phyloP scores from a whole-genome alignment of 2,888 invertebrate genomes.

The Hirudinaria manillensis region DNA sequence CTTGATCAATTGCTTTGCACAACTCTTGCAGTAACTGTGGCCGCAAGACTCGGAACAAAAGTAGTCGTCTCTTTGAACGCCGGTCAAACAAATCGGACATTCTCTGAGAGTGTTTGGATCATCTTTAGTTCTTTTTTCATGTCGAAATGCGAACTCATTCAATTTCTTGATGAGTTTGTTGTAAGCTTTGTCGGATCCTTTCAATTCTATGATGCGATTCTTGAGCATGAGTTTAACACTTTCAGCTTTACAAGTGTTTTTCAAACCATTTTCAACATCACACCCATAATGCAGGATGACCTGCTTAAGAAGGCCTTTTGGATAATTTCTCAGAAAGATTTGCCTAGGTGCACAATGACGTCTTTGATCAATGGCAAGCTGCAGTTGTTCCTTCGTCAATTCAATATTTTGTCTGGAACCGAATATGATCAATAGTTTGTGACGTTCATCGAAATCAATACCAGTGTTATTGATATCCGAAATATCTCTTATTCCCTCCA shows the following conservation, averaged over 20 bases:
- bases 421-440: not conserved
- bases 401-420: not conserved
- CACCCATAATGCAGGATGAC: not conserved
- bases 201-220: not conserved
- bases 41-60: constrained; percentile 46
- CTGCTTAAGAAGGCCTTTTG: not conserved
- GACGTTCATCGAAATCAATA: not conserved
- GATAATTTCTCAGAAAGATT: not conserved
- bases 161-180: not conserved
- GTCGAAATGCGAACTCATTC: not conserved
- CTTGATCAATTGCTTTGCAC: constrained; percentile 39
- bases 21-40: constrained; percentile 46
- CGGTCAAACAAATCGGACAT: constrained; percentile 43
- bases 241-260: not conserved
- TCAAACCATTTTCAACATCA: not conserved
- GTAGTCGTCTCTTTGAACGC: constrained; percentile 42
- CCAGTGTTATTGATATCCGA: not conserved
- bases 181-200: not conserved
- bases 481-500: too few relatives aligned
- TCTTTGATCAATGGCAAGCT: not conserved
- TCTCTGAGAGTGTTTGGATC: not conserved
- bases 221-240: not conserved
- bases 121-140: not conserved
- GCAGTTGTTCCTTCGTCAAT: not conserved
- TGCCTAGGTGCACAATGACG: not conserved